A percentile compares a stretch with the other conserved stretches of the same genome.
Evolutionary conservation across 1,140 invertebrate genomes (phyloP).

Genomic region (Drosophila sp.): DNA sequence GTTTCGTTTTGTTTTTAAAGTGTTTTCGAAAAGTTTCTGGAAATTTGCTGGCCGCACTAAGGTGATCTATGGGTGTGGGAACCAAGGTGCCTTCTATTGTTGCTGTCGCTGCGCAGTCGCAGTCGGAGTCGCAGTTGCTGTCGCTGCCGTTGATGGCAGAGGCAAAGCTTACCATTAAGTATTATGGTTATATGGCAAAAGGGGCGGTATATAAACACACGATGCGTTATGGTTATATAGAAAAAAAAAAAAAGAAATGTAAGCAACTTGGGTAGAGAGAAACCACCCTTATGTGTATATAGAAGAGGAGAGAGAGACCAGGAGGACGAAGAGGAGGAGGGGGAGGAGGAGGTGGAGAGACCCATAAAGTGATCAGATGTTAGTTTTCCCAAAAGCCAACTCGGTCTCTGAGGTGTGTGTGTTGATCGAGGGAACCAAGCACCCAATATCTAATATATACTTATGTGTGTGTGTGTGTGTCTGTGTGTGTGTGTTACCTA

Average conservation of each 20-base stretch:
- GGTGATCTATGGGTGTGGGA: slow-evolving; percentile 67
- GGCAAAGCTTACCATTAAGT: slow-evolving; percentile 31
- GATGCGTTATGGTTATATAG: slow-evolving; percentile 33
- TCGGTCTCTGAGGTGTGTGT: slow-evolving; percentile 44
- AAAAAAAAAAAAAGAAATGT: slow-evolving; percentile 19
- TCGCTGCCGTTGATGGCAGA: not conserved
- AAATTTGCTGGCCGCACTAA: slow-evolving; percentile 6
- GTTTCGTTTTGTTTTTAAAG: not conserved
- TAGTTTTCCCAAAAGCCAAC: slow-evolving; percentile 80
- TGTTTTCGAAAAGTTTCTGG: not conserved
- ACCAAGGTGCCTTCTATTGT: slow-evolving; percentile 42
- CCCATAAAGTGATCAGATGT: slow-evolving; percentile 75
- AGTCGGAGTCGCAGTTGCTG: not conserved
- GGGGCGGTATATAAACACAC: slow-evolving; percentile 73
- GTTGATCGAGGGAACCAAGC: slow-evolving; percentile 35
- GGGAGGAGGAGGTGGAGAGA: slow-evolving; percentile 22
- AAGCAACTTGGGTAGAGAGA: slow-evolving; percentile 34
- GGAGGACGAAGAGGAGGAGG: not conserved
- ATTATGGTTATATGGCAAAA: slow-evolving; percentile 38
- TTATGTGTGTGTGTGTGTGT: not conserved
- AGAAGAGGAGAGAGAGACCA: slow-evolving; percentile 1
- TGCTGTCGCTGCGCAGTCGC: not conserved
- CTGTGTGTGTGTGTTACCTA: slow-evolving; percentile 40
- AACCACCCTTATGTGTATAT: slow-evolving; percentile 44
- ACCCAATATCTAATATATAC: slow-evolving; percentile 27